phyloP scores from a whole-genome alignment of 2,113 vertebrate genomes.

The Nesospiza acunhae region DNA sequence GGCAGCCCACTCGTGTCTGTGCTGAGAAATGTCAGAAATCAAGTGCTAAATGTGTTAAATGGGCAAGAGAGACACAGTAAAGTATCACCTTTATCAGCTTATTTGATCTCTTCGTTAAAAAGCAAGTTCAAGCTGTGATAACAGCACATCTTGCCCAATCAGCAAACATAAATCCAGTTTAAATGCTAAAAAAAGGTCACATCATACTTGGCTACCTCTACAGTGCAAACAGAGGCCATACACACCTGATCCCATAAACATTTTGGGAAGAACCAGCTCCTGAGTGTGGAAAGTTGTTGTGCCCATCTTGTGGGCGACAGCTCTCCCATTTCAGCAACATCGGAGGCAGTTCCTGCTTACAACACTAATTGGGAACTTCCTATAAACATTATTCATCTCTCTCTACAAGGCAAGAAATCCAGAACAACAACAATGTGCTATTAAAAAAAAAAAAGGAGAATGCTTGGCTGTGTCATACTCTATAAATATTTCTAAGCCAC shows the following conservation, averaged over 20 bases:
- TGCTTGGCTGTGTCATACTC: neutral
- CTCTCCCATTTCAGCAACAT: neutral
- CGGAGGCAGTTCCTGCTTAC: neutral
- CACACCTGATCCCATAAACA: neutral
- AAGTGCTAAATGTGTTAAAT: neutral
- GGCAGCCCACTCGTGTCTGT: neutral
- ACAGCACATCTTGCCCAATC: neutral
- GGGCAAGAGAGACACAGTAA: neutral
- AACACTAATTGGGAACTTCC: conserved; percentile 17
- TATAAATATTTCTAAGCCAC: conserved; percentile 31
- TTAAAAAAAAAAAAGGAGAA: neutral
- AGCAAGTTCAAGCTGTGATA: conserved; percentile 5
- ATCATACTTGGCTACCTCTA: neutral
- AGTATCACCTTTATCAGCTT: neutral
- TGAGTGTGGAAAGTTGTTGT: neutral
- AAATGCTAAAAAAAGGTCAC: neutral
- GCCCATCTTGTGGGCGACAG: neutral
- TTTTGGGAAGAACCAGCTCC: neutral
- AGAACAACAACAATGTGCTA: conserved; percentile 2
- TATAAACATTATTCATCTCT: conserved; percentile 24
- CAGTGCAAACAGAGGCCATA: neutral
- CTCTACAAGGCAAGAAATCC: conserved; percentile 1
- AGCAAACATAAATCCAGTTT: neutral
- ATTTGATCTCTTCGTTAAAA: conserved; percentile 19
- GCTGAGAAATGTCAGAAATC: neutral